A percentile compares a stretch with the other conserved stretches of the same genome.
These are phyloP conservation scores for Helostoma temminkii DNA, from an alignment of 2,797 vertebrate species.

Conservation along the genomic window DNA sequence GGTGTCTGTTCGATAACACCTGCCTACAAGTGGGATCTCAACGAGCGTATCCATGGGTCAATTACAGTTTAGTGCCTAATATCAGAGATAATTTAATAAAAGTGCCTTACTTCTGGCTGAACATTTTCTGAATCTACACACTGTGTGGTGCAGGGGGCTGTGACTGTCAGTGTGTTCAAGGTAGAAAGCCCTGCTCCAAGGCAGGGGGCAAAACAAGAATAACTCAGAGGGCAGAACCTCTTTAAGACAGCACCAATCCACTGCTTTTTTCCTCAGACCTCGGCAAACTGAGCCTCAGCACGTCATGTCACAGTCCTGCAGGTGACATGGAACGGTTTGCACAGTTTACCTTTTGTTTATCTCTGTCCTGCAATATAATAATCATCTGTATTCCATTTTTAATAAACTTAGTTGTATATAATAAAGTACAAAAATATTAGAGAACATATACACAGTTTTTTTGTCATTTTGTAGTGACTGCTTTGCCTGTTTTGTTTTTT, in stretches of 20 bases:
- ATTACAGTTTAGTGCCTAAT: conserved; percentile 66
- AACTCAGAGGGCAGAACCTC: conserved; percentile 71
- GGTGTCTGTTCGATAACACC: conserved; percentile 38
- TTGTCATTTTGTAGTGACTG: conserved; percentile 88
- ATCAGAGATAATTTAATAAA: conserved; percentile 61
- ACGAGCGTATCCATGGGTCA: conserved; percentile 46
- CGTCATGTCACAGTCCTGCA: conserved; percentile 83
- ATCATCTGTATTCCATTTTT: conserved; percentile 90
- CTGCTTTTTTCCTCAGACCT: conserved; percentile 67
- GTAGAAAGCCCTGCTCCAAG: conserved; percentile 72
- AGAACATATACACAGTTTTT: conserved; percentile 92
- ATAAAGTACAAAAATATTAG: conserved; percentile 98
- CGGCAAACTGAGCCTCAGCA: conserved; percentile 74
- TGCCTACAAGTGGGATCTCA: conserved; percentile 43
- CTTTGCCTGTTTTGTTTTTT: conserved; percentile 80
- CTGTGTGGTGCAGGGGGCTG: conserved; percentile 48
- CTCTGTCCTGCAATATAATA: conserved; percentile 86
- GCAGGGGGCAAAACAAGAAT: conserved; percentile 73
- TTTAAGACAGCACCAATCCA: conserved; percentile 84
- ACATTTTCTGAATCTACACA: conserved; percentile 51
- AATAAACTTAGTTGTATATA: conserved; percentile 96
- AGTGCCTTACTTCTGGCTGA: conserved; percentile 75
- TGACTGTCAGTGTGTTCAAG: conserved; percentile 66
- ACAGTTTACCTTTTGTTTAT: conserved; percentile 70
- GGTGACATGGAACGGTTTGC: conserved; percentile 78